Base-by-base conservation (phyloP, 1,140 invertebrate species). In the Bactericera cockerelli region DNA sequence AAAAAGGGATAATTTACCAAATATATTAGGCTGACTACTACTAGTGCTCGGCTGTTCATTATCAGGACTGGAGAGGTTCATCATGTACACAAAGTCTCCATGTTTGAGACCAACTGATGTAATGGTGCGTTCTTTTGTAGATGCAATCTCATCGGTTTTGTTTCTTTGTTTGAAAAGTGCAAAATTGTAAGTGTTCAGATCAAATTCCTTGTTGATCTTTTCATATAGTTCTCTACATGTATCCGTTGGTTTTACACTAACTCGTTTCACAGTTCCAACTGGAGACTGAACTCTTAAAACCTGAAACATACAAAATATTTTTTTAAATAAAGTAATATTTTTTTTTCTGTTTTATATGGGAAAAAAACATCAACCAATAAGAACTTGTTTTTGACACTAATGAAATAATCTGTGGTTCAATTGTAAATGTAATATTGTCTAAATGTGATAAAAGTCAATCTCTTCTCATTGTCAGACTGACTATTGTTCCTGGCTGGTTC, bases 41-140 rank as follows among this genome's bases (percentile, higher is more conserved):
- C 63, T 61, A 1, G 58, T 62, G 42, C 64, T 62, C 14, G 64
- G 58, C 53, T 59, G 49, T 42, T 66, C 63, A 65, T 70, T 70
- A 53, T 77, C 60, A 26, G 57, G 56, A 21, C 55, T 72, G 33
- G 74, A 71, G 39, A 83, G 70, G 33, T 84, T 80, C 63, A 76
- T 76, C 53, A 96, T 70, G 73, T 84, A 96, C 16, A 98, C 67
- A 82, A 95, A 87, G 68, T 97, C 93, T 21, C 93, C 93, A 79
- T 97, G 92, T 66, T 81, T 82, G 55, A 96, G 72, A 56, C 84
- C 81, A 63, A 75, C 75, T n/a, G 75, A 76, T 25, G 74, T 73
- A 8, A 96, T 62, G 57, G 81, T 81, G 66, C 81, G 83, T 26
- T 81, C 82, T 58, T 81, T 81, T 64, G 82, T 84, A 28, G 79